A percentile compares a stretch with the other conserved stretches of the same genome.
These are phyloP conservation scores for Cremastobaeus sp. DNA, from an alignment of 2,888 invertebrate genomes.

Conservation along the genomic window DNA sequence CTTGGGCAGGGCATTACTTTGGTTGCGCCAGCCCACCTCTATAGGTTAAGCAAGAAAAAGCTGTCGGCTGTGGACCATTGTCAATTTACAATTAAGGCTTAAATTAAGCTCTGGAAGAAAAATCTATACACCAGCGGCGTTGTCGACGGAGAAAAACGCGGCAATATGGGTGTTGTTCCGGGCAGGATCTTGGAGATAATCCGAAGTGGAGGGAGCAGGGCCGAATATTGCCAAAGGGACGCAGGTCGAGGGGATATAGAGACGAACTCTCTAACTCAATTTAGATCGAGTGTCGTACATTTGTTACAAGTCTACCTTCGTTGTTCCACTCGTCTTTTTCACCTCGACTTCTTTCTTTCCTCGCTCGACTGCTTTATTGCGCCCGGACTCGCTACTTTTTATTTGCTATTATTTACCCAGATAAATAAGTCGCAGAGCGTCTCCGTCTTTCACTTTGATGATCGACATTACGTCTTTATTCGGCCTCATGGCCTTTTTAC, in stretches of 20 bases:
- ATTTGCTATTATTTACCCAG: slow-evolving; percentile 78
- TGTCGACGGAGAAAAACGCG: slow-evolving; percentile 64
- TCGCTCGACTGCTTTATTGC: slow-evolving; percentile 65
- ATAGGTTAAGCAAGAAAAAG: slow-evolving; percentile 25
- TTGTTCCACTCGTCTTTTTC: slow-evolving; percentile 58
- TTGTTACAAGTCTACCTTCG: slow-evolving; percentile 74
- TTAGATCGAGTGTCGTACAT: slow-evolving; percentile 79
- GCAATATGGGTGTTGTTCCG: slow-evolving; percentile 75
- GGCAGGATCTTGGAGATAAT: slow-evolving; percentile 69
- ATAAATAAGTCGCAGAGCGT: slow-evolving; percentile 71
- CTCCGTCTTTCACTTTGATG: slow-evolving; percentile 58
- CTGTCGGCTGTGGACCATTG: slow-evolving; percentile 58
- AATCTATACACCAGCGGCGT: slow-evolving; percentile 71
- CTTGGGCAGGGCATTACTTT: too few species aligned
- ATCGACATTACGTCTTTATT: slow-evolving; percentile 63
- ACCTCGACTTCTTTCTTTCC: slow-evolving; percentile 60
- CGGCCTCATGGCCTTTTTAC: slow-evolving; percentile 61
- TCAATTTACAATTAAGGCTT: slow-evolving; percentile 75
- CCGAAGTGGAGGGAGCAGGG: slow-evolving; percentile 63
- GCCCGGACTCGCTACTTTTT: slow-evolving; percentile 69
- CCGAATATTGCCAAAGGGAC: slow-evolving; percentile 65
- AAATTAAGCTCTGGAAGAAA: slow-evolving; percentile 77
- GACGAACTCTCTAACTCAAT: slow-evolving; percentile 76
- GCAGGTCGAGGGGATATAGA: slow-evolving; percentile 63
- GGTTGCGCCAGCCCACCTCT: background rate